Percentiles rank a stretch among this genome's conserved stretches.
These are phyloP conservation scores for Drosophila mauritiana DNA, from an alignment of 1,140 invertebrate genomes.

Conservation along the genomic window DNA sequence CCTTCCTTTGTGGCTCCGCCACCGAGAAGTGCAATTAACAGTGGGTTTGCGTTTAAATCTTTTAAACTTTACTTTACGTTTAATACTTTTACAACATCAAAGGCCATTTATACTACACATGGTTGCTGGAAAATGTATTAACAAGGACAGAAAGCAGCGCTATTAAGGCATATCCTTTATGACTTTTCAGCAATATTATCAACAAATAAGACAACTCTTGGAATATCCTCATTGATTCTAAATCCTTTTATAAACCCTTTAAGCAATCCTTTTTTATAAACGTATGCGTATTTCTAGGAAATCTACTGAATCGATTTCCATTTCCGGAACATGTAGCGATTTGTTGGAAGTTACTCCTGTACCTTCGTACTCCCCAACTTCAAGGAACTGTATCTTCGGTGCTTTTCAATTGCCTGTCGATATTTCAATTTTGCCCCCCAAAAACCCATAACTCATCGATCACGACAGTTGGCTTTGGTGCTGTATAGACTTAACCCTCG, in stretches of 20 bases:
- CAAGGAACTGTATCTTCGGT: neutral
- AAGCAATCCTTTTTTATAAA: too few relatives aligned
- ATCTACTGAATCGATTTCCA: too few relatives aligned
- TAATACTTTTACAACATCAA: neutral
- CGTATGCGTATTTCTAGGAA: too few relatives aligned
- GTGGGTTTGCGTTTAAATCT: neutral
- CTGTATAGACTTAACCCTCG: slow-evolving; percentile 38
- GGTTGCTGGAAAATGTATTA: too few relatives aligned
- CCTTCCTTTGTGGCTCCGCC: slow-evolving; percentile 28
- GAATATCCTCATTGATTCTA: too few relatives aligned
- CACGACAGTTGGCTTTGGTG: slow-evolving; percentile 46
- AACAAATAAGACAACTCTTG: too few relatives aligned
- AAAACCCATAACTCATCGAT: slow-evolving; percentile 46
- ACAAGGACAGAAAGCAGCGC: too few relatives aligned
- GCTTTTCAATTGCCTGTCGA: slow-evolving; percentile 37
- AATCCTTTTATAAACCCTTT: too few relatives aligned
- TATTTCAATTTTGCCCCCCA: slow-evolving; percentile 45
- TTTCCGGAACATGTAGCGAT: too few relatives aligned
- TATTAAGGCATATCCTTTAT: too few relatives aligned
- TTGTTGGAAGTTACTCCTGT: neutral
- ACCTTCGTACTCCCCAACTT: neutral
- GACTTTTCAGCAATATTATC: too few relatives aligned
- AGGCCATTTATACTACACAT: neutral
- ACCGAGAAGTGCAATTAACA: slow-evolving; percentile 63
- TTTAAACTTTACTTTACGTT: neutral